phyloP scores from a whole-genome alignment of 2,797 vertebrate species.

The Myripristis jacobus region DNA sequence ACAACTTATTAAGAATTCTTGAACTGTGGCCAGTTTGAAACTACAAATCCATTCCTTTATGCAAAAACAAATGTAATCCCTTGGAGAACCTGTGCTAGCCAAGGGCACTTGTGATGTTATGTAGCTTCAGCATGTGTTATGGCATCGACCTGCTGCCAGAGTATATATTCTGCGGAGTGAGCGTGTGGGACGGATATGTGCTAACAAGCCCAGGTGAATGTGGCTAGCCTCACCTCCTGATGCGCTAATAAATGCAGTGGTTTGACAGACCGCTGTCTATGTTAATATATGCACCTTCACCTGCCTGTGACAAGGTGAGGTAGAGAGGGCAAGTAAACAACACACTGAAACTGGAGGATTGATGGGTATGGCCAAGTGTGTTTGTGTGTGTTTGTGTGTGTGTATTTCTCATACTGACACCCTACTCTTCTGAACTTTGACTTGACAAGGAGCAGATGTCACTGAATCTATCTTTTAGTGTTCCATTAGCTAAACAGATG shows the following conservation, averaged over 20 bases:
- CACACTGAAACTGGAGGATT: slow-evolving; percentile 67
- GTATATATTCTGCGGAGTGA: slow-evolving; percentile 60
- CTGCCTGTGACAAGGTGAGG: slow-evolving; percentile 84
- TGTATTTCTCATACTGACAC: slow-evolving; percentile 66
- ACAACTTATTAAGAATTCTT: background rate
- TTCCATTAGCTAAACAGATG: slow-evolving; percentile 68
- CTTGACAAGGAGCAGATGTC: slow-evolving; percentile 79
- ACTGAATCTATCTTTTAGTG: slow-evolving; percentile 55
- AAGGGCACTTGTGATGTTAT: slow-evolving; percentile 26
- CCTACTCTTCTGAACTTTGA: slow-evolving; percentile 65
- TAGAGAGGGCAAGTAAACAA: slow-evolving; percentile 78
- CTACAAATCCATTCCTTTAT: slow-evolving; percentile 2
- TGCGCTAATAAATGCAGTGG: slow-evolving; percentile 93
- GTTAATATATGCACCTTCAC: slow-evolving; percentile 93
- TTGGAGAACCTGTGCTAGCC: slow-evolving; percentile 17
- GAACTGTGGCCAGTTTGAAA: slow-evolving; percentile 10
- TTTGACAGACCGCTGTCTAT: slow-evolving; percentile 87
- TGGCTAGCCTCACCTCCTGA: slow-evolving; percentile 79
- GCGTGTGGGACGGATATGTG: slow-evolving; percentile 79
- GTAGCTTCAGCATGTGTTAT: slow-evolving; percentile 47
- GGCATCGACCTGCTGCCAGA: slow-evolving; percentile 52
- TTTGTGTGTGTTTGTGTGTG: slow-evolving; percentile 43
- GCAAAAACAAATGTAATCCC: slow-evolving; percentile 29
- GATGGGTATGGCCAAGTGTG: slow-evolving; percentile 26
- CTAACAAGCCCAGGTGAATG: slow-evolving; percentile 87